A percentile compares a stretch with the other conserved stretches of the same genome.
phyloP scores from a whole-genome alignment of 2,888 invertebrate species.

The Tricholauxania praeusta region DNA sequence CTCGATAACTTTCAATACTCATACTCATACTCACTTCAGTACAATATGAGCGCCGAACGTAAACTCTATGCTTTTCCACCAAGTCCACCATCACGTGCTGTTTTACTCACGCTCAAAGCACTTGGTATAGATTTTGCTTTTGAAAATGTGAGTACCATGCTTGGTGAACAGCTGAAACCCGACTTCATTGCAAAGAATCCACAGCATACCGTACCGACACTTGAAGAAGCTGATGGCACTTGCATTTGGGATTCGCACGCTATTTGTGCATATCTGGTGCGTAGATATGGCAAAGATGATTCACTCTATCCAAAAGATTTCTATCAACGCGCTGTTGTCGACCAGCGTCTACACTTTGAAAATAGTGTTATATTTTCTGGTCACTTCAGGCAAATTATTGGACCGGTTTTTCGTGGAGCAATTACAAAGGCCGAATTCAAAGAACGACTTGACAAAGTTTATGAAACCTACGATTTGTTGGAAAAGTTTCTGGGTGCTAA shows the following conservation, averaged over 20 bases:
- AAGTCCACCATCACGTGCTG: slow-evolving; percentile 58
- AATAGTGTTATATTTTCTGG: slow-evolving; percentile 55
- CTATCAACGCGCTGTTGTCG: slow-evolving; percentile 56
- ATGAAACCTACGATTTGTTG: slow-evolving; percentile 50
- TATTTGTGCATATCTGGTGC: slow-evolving; percentile 59
- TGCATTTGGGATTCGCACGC: slow-evolving; percentile 61
- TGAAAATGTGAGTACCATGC: slow-evolving; percentile 57
- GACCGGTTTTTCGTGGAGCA: slow-evolving; percentile 47
- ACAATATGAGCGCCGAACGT: slow-evolving; percentile 45
- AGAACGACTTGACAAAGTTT: slow-evolving; percentile 46
- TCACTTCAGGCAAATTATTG: slow-evolving; percentile 50
- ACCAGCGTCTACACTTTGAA: slow-evolving; percentile 62
- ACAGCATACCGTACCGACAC: slow-evolving; percentile 44
- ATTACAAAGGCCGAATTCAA: slow-evolving; percentile 48
- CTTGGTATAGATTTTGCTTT: slow-evolving; percentile 52
- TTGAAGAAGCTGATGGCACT: slow-evolving; percentile 47
- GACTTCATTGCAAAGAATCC: slow-evolving; percentile 60
- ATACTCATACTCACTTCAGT: slow-evolving; percentile 27
- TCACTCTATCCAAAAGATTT: slow-evolving; percentile 59
- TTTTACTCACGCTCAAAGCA: slow-evolving; percentile 54
- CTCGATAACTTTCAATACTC: too few relatives aligned
- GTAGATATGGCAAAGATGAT: slow-evolving; percentile 56
- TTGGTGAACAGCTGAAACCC: slow-evolving; percentile 49
- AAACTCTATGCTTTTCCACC: slow-evolving; percentile 54
- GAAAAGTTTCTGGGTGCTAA: slow-evolving; percentile 52